Conservation (phyloP, 2,113 vertebrate species). For the Calcarius ornatus region DNA sequence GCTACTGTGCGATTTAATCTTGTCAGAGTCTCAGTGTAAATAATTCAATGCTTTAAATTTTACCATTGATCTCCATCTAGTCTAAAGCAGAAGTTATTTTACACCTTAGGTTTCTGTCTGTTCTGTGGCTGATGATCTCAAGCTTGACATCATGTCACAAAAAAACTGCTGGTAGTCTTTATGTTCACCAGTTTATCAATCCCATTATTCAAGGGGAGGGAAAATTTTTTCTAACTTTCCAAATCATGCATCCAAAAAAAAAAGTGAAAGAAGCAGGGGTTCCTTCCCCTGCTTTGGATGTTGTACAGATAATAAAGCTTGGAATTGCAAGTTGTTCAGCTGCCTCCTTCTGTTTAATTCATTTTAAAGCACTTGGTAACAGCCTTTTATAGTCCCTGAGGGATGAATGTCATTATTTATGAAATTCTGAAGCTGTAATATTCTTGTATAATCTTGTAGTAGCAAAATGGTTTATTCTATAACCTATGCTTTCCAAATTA, state of each 20-base stretch:
- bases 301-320: background rate
- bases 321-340: background rate
- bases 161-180: background rate
- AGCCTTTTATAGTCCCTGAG: background rate
- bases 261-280: background rate
- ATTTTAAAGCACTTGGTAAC: background rate
- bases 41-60: background rate
- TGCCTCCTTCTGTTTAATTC: background rate
- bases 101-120: background rate
- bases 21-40: background rate
- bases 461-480: background rate
- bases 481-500: background rate
- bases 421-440: background rate
- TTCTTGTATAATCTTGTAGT: background rate
- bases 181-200: background rate
- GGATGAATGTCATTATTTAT: background rate
- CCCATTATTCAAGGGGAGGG: background rate
- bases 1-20: background rate
- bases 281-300: background rate
- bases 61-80: background rate
- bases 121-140: background rate
- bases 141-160: background rate
- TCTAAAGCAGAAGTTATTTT: background rate
- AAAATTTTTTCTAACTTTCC: background rate
- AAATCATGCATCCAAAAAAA: background rate